Conservation (phyloP, 2,888 invertebrate species). For the Catocala fraxini region DNA sequence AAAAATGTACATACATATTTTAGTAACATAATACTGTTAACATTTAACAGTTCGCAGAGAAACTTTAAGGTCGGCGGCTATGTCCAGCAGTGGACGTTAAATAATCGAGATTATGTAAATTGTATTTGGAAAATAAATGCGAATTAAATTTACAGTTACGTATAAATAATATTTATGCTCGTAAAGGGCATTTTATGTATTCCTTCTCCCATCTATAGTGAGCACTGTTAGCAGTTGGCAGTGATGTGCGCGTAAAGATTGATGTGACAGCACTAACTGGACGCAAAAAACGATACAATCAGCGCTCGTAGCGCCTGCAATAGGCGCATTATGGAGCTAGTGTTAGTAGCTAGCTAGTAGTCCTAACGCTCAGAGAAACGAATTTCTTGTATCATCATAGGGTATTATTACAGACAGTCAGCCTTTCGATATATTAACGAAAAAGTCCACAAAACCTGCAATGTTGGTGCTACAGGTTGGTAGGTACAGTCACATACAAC, state of each 20-base stretch:
- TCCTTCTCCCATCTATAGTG: not conserved
- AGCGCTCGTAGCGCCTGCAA: constrained; percentile 7
- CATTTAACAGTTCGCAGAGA: too few relatives aligned
- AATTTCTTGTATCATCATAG: not conserved
- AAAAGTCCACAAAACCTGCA: too few relatives aligned
- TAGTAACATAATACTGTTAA: too few relatives aligned
- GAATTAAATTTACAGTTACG: not conserved
- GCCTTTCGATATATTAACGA: too few relatives aligned
- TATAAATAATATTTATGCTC: not conserved
- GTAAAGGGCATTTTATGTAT: not conserved
- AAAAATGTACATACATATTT: too few relatives aligned
- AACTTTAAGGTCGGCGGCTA: too few relatives aligned
- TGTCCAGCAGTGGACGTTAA: too few relatives aligned
- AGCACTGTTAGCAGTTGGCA: not conserved
- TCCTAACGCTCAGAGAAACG: constrained; percentile 1
- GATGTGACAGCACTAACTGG: constrained; percentile 13
- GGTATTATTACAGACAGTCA: not conserved
- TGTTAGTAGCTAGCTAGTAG: not conserved
- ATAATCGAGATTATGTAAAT: too few relatives aligned
- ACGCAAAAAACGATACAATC: constrained; percentile 17
- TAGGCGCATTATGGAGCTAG: constrained; percentile 4
- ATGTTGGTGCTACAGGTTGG: too few relatives aligned
- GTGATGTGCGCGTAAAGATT: constrained; percentile 12
- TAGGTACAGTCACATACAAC: too few relatives aligned
- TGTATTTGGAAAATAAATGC: too few relatives aligned